phyloP scores from a whole-genome alignment of 2,888 invertebrate genomes.

The Eudasyphora cyanicolor region DNA sequence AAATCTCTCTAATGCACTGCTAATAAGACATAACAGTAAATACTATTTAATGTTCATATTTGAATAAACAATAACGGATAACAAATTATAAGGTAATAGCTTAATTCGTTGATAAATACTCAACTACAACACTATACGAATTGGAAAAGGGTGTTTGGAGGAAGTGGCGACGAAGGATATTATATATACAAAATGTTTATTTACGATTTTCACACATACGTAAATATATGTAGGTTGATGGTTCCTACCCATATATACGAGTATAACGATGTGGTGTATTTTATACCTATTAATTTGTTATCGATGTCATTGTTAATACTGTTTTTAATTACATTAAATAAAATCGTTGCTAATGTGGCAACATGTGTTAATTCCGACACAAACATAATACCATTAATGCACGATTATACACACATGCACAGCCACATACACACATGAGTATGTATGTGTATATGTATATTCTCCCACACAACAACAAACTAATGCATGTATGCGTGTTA shows the following conservation, averaged over 20 bases:
- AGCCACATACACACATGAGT: constrained; percentile 1
- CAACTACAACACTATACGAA: constrained; percentile 30
- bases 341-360: constrained; percentile 62
- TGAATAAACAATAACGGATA: constrained; percentile 1
- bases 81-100: constrained; percentile 31
- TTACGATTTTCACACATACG: constrained; percentile 5
- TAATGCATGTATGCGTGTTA: constrained; percentile 23
- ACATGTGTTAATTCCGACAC: constrained; percentile 61
- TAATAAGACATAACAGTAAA: background rate
- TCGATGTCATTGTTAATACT: constrained; percentile 60
- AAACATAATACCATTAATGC: constrained; percentile 49
- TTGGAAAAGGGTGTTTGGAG: constrained; percentile 12
- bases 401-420: constrained; percentile 35
- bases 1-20: no score
- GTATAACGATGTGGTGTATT: background rate
- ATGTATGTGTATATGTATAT: no score
- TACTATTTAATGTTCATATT: constrained; percentile 4
- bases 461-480: constrained; percentile 2
- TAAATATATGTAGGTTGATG: no score
- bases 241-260: background rate
- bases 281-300: constrained; percentile 61
- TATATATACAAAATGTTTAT: background rate
- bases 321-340: constrained; percentile 60
- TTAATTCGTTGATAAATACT: constrained; percentile 37
- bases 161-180: background rate